These are phyloP conservation scores for Formica selysi DNA, from an alignment of 1,140 invertebrate species.

Conservation along the genomic window DNA sequence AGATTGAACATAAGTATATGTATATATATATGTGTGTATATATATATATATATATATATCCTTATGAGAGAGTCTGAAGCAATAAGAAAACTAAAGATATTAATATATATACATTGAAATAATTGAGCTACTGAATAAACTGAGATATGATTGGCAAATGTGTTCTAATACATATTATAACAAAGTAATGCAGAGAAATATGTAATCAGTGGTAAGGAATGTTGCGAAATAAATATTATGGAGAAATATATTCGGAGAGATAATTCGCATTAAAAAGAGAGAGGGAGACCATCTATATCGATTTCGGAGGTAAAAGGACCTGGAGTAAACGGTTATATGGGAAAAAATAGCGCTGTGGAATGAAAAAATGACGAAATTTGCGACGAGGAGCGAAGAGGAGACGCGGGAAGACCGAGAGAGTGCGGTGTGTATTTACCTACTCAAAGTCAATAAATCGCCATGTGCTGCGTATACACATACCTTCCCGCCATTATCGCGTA, in stretches of 20 bases:
- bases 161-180: slow-evolving; percentile 39
- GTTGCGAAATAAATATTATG: background rate
- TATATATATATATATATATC: background rate
- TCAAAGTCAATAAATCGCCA: slow-evolving; percentile 56
- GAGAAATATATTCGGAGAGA: background rate
- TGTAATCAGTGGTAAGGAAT: background rate
- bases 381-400: slow-evolving; percentile 7
- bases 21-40: background rate
- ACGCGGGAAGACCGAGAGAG: slow-evolving; percentile 6
- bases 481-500: slow-evolving; percentile 81
- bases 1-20: background rate
- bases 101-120: background rate
- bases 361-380: slow-evolving; percentile 43
- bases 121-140: background rate
- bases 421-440: slow-evolving; percentile 66
- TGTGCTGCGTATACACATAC: slow-evolving; percentile 65
- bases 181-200: background rate
- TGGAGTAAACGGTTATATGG: background rate
- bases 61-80: background rate
- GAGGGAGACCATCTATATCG: slow-evolving; percentile 42
- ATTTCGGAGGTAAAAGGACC: slow-evolving; percentile 49
- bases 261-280: slow-evolving; percentile 6
- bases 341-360: background rate
- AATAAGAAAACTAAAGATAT: background rate
- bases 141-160: background rate